phyloP scores from a whole-genome alignment of 2,113 vertebrate species.

The Sinocyclocheilus rhinocerous region DNA sequence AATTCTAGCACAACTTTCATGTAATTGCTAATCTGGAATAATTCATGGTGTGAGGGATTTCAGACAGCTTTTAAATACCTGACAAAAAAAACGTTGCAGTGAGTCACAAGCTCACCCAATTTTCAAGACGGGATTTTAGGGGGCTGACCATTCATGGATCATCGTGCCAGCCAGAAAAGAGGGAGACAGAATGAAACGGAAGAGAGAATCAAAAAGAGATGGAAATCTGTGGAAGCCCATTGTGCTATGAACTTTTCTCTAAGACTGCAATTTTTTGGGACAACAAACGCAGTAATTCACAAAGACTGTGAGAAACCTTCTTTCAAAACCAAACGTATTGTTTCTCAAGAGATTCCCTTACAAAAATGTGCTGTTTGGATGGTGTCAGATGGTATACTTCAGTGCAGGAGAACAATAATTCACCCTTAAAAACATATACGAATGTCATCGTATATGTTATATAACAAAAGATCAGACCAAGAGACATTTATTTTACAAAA shows the following conservation, averaged over 20 bases:
- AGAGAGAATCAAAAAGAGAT: constrained; percentile 2
- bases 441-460: not conserved
- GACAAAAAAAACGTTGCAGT: constrained; percentile 25
- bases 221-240: constrained; percentile 3
- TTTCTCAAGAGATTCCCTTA: not conserved
- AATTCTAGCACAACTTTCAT: not conserved
- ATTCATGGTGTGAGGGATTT: constrained; percentile 7
- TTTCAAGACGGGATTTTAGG: constrained; percentile 11
- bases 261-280: not conserved
- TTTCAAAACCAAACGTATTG: constrained; percentile 1
- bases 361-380: not conserved
- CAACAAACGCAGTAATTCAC: not conserved
- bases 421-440: not conserved
- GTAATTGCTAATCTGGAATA: constrained; percentile 36
- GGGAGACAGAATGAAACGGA: not conserved
- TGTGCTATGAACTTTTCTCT: not conserved
- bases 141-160: constrained; percentile 3
- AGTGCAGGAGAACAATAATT: not conserved
- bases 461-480: not conserved
- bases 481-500: not conserved
- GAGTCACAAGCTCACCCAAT: not conserved
- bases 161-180: constrained; percentile 6
- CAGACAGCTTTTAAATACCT: constrained; percentile 19
- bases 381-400: not conserved
- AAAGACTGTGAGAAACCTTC: not conserved